Evolutionary conservation across 2,113 vertebrate species (phyloP).

Genomic region (Synodontis membranacea): DNA sequence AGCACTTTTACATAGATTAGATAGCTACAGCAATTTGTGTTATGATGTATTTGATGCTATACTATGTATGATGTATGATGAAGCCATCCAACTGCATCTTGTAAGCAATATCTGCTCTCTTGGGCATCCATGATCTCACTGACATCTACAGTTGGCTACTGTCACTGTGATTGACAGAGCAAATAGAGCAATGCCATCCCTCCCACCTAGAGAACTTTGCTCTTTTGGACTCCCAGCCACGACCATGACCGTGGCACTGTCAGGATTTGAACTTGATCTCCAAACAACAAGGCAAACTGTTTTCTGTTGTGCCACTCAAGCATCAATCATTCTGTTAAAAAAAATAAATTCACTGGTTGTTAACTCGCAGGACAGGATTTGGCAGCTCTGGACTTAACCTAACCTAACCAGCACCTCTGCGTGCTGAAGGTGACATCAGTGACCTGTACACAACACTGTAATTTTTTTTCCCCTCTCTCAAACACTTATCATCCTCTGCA

Average conservation of each 20-base stretch:
- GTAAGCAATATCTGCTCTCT: background rate
- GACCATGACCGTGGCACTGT: background rate
- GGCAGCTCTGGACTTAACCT: slow-evolving; percentile 19
- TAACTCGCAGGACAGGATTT: background rate
- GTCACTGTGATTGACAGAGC: background rate
- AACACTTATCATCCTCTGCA: background rate
- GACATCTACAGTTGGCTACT: background rate
- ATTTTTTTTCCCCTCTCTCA: background rate
- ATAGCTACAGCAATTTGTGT: no score
- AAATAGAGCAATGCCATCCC: background rate
- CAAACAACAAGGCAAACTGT: background rate
- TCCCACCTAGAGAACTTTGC: background rate
- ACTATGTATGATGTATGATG: no score
- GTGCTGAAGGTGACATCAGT: background rate
- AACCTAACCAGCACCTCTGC: background rate
- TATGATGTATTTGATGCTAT: no score
- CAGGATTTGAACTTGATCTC: background rate
- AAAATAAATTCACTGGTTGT: background rate
- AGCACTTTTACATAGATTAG: no score
- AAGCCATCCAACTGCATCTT: background rate
- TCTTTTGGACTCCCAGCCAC: background rate
- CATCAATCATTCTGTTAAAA: background rate
- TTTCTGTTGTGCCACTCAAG: background rate
- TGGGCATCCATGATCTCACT: background rate
- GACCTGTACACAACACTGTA: background rate